These are phyloP conservation scores for Cheilosia vernalis DNA, from an alignment of 2,888 invertebrate genomes.

Conservation along the genomic window DNA sequence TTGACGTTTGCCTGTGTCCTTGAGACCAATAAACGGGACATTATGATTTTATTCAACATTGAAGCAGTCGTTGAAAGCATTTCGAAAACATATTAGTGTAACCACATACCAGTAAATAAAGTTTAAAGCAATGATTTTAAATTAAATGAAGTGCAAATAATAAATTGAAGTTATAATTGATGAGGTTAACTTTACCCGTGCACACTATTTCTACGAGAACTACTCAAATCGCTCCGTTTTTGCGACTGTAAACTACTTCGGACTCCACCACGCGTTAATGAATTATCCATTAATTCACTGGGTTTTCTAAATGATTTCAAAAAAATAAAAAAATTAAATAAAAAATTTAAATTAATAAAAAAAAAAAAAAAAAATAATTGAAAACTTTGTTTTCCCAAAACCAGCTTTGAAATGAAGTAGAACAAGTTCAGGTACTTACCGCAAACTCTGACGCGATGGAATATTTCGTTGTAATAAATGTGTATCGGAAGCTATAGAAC, in stretches of 20 bases:
- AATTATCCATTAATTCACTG: conserved; percentile 85
- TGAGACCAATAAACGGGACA: too few relatives aligned
- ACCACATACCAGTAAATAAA: neutral
- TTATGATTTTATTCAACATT: conserved; percentile 1
- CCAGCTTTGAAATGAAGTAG: conserved; percentile 8
- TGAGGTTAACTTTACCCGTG: conserved; percentile 84
- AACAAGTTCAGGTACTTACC: conserved; percentile 81
- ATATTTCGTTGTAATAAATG: conserved; percentile 83
- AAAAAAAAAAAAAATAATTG: conserved; percentile 13
- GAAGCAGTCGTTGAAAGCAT: conserved; percentile 3
- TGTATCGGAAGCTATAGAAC: conserved; percentile 84
- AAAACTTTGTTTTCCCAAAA: conserved; percentile 21
- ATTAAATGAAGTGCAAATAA: conserved; percentile 57
- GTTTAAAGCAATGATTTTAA: neutral
- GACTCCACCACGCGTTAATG: conserved; percentile 86
- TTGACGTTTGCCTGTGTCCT: too few relatives aligned
- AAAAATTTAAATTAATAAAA: conserved; percentile 36
- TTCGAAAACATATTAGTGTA: neutral
- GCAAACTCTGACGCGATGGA: conserved; percentile 84
- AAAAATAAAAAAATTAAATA: conserved; percentile 22
- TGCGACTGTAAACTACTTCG: conserved; percentile 85
- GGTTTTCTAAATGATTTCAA: conserved; percentile 81
- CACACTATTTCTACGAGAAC: conserved; percentile 86
- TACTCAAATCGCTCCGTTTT: conserved; percentile 82
- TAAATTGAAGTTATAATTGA: conserved; percentile 36